A percentile compares a stretch with the other conserved stretches of the same genome.
Evolutionary conservation across 2,113 vertebrate genomes (phyloP).

Genomic region (Odobenus rosmarus): DNA sequence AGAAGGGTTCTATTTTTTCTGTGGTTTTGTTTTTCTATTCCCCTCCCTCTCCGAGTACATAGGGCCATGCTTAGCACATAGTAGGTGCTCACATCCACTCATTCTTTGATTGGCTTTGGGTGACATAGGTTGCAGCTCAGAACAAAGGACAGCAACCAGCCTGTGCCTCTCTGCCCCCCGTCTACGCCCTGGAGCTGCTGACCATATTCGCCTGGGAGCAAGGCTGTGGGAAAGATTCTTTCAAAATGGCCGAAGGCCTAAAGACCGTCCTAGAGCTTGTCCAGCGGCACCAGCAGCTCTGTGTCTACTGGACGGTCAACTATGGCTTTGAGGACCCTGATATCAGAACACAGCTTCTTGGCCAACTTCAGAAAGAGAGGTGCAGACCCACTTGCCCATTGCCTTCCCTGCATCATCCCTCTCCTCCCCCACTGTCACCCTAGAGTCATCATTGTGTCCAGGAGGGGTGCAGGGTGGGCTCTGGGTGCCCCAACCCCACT

Average conservation of each 20-base stretch:
- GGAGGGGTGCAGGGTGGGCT: background rate
- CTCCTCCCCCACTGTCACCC: background rate
- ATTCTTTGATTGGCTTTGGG: background rate
- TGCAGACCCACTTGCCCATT: background rate
- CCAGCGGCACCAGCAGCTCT: slow-evolving; percentile 37
- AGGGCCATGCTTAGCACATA: background rate
- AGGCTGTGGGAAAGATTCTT: background rate
- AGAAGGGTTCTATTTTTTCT: background rate
- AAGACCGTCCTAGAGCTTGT: slow-evolving; percentile 58
- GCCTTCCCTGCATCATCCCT: fast-evolving
- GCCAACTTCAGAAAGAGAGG: slow-evolving; percentile 61
- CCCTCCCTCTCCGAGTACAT: background rate
- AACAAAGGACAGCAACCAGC: background rate
- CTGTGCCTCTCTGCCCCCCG: slow-evolving; percentile 11
- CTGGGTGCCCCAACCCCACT: background rate
- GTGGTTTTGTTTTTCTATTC: background rate
- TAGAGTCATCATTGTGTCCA: background rate
- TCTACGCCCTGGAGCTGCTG: slow-evolving; percentile 73
- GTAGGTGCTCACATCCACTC: background rate
- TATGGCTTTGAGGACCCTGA: slow-evolving; percentile 35
- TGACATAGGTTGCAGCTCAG: slow-evolving; percentile 31
- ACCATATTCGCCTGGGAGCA: slow-evolving; percentile 75
- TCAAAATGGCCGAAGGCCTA: slow-evolving; percentile 63
- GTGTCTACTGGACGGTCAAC: slow-evolving; percentile 70
- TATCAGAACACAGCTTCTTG: background rate